phyloP scores from a whole-genome alignment of 2,797 vertebrate genomes.

The Gallinago solitaria region DNA sequence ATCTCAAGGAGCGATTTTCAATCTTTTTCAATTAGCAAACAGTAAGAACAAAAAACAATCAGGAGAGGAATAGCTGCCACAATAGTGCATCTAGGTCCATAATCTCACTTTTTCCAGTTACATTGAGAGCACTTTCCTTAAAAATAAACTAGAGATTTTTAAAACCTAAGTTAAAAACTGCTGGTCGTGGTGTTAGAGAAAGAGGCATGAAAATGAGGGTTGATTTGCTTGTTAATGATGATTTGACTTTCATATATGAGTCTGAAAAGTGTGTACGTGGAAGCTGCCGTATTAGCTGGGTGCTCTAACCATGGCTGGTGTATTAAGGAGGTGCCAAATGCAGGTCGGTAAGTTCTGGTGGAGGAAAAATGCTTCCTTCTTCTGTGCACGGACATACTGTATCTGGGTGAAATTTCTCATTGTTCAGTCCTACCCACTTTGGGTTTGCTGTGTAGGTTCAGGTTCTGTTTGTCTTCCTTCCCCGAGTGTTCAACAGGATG shows the following conservation, averaged over 20 bases:
- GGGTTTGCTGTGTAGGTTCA: neutral
- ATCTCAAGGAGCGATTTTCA: neutral
- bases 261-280: neutral
- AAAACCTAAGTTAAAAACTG: neutral
- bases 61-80: neutral
- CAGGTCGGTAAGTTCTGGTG: neutral
- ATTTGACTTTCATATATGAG: neutral
- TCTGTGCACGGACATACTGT: neutral
- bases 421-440: neutral
- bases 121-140: neutral
- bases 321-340: neutral
- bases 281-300: neutral
- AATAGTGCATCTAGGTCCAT: neutral
- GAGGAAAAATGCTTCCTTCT: neutral
- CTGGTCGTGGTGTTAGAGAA: neutral
- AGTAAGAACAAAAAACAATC: neutral
- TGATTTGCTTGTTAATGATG: neutral
- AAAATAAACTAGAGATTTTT: neutral
- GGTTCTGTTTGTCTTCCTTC: neutral
- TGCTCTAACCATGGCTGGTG: accelerated
- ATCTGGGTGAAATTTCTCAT: neutral
- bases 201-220: neutral
- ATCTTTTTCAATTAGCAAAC: conserved; percentile 6
- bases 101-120: neutral
- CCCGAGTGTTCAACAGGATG: neutral